These are phyloP conservation scores for Neotragus moschatus DNA, from an alignment of 2,113 vertebrate species.

Conservation along the genomic window DNA sequence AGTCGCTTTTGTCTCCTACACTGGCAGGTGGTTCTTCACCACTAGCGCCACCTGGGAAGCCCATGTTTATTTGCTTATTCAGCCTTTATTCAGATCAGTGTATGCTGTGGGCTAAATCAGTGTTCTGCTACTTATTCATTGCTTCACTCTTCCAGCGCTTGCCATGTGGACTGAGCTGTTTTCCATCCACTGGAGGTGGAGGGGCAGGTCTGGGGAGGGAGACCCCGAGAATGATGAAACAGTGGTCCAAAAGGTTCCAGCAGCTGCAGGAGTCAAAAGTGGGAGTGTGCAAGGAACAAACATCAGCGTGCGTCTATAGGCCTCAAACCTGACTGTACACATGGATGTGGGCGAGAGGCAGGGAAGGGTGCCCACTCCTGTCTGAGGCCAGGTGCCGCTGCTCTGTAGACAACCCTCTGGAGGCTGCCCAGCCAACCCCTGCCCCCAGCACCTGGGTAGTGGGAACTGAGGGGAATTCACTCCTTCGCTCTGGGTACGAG, in stretches of 20 bases:
- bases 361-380: background rate
- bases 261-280: background rate
- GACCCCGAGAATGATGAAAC: background rate
- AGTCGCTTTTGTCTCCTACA: background rate
- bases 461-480: background rate
- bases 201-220: background rate
- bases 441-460: background rate
- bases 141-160: background rate
- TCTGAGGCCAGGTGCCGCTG: background rate
- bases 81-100: background rate
- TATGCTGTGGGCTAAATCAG: background rate
- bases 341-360: background rate
- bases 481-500: background rate
- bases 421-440: background rate
- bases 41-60: background rate
- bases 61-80: background rate
- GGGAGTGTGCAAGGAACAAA: background rate
- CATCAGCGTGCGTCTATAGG: background rate
- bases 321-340: background rate
- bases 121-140: background rate
- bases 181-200: too few species aligned
- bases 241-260: background rate
- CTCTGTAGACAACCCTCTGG: background rate
- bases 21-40: background rate
- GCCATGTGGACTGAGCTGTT: background rate